These are phyloP conservation scores for Lycophotia porphyrea DNA, from an alignment of 2,888 invertebrate genomes.

Conservation along the genomic window DNA sequence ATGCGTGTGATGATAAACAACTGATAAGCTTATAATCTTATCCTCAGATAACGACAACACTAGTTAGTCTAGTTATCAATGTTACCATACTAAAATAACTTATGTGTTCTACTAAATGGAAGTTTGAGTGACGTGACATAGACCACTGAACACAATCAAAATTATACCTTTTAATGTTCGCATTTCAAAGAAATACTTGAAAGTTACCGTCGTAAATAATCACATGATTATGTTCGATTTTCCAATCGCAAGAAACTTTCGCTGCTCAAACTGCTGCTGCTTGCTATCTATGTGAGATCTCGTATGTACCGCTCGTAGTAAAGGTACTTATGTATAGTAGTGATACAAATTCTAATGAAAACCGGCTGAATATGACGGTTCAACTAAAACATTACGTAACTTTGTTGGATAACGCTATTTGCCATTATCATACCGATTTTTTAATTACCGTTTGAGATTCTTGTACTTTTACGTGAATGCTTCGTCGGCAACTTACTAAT, in stretches of 20 bases:
- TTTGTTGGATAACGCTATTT: conserved; percentile 63
- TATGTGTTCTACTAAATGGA: conserved; percentile 16
- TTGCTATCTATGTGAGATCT: conserved; percentile 55
- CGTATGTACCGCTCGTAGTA: conserved; percentile 30
- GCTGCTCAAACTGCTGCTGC: conserved; percentile 48
- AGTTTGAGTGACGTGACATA: conserved; percentile 24
- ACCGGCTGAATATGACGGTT: conserved; percentile 42
- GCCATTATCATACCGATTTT: conserved; percentile 62
- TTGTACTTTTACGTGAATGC: conserved; percentile 76
- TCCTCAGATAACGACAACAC: conserved; percentile 22
- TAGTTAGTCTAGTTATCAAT: conserved; percentile 1
- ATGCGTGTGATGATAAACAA: conserved; percentile 32
- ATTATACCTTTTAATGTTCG: conserved; percentile 17
- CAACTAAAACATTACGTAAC: conserved; percentile 65
- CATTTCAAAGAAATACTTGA: conserved; percentile 51
- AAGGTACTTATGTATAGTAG: conserved; percentile 26
- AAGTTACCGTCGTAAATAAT: conserved; percentile 61
- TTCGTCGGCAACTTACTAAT: conserved; percentile 80
- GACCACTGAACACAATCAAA: conserved; percentile 23
- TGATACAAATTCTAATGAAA: conserved; percentile 53
- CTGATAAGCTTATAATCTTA: conserved; percentile 37
- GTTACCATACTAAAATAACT: conserved; percentile 34
- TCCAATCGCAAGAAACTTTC: conserved; percentile 63
- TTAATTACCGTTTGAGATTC: conserved; percentile 71
- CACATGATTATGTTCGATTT: conserved; percentile 62